phyloP scores from a whole-genome alignment of 64 coral and sea anemone species.

The Trachythela sp. region DNA sequence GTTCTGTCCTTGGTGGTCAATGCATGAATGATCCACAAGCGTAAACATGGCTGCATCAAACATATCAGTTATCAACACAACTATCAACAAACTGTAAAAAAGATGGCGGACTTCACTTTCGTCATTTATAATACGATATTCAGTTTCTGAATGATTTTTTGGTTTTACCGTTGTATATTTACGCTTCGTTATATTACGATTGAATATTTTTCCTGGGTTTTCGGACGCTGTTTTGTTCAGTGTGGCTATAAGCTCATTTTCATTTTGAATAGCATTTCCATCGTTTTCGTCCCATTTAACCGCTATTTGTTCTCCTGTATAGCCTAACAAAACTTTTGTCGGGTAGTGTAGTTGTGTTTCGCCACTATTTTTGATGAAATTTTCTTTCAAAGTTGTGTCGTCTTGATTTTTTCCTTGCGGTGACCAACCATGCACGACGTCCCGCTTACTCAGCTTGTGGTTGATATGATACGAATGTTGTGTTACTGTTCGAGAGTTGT shows the following conservation, averaged over 20 bases:
- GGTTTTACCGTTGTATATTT: neutral
- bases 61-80: conserved; percentile 31
- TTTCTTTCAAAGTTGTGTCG: neutral
- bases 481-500: neutral
- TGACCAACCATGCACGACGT: neutral
- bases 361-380: neutral
- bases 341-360: neutral
- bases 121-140: neutral
- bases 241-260: neutral
- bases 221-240: neutral
- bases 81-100: neutral
- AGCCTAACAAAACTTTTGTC: neutral
- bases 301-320: neutral
- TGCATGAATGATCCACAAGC: conserved; percentile 23
- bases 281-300: neutral
- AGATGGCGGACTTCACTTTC: neutral
- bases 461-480: neutral
- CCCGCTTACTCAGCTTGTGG: neutral
- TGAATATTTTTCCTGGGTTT: neutral
- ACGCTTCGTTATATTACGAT: neutral
- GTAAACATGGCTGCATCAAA: conserved; percentile 23
- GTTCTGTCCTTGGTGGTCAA: conserved; percentile 35
- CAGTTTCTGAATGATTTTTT: neutral
- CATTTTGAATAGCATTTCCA: neutral
- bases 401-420: neutral